Conservation (phyloP, 2,797 vertebrate species). For the Zenarchopterus dispar region DNA sequence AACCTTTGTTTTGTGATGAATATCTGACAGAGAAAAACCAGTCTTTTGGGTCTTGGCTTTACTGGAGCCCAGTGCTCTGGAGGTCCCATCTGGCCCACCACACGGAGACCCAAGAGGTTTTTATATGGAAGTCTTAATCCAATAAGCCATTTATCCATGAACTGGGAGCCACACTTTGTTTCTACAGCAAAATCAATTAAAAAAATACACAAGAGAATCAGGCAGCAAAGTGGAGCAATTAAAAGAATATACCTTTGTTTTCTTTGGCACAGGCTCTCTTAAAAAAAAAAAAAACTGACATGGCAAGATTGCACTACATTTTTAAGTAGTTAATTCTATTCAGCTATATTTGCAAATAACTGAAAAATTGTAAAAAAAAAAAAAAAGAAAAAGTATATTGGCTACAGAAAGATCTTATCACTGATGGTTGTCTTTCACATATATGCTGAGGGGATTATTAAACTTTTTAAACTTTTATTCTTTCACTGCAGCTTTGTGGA, state of each 20-base stretch:
- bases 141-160: constrained; percentile 72
- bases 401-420: background rate
- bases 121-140: constrained; percentile 70
- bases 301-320: constrained; percentile 9
- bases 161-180: constrained; percentile 65
- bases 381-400: too few species aligned
- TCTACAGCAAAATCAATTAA: constrained; percentile 73
- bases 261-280: constrained; percentile 18
- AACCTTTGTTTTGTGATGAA: background rate
- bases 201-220: constrained; percentile 53
- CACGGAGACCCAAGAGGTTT: constrained; percentile 34
- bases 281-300: constrained; percentile 22
- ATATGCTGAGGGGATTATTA: constrained; percentile 8
- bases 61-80: constrained; percentile 13
- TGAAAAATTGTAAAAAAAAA: too few species aligned
- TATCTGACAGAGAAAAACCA: background rate
- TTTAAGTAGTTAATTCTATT: constrained; percentile 11
- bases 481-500: constrained; percentile 8
- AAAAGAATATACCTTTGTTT: constrained; percentile 54
- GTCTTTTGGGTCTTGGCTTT: constrained; percentile 15
- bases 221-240: constrained; percentile 59
- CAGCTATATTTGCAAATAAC: too few species aligned
- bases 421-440: constrained; percentile 1
- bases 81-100: constrained; percentile 29
- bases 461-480: constrained; percentile 18